phyloP scores from a whole-genome alignment of 2,888 invertebrate genomes.

The Bellardia bayeri region DNA sequence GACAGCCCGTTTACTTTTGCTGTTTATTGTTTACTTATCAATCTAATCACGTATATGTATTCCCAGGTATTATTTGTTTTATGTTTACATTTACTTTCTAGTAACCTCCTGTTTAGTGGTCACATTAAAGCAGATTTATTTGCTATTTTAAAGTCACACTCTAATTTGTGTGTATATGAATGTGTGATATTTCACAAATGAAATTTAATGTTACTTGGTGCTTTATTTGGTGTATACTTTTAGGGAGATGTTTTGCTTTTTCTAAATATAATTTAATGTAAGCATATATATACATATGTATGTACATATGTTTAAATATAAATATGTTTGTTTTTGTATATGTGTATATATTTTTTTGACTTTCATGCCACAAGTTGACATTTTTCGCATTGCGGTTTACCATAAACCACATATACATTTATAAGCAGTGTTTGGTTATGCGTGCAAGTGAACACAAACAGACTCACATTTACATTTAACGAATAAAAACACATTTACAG shows the following conservation, averaged over 20 bases:
- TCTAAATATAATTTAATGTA: conserved; percentile 4
- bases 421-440: conserved; percentile 39
- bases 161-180: background rate
- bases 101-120: background rate
- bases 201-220: conserved; percentile 14
- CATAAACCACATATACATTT: conserved; percentile 79
- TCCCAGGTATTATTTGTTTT: background rate
- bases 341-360: conserved; percentile 56
- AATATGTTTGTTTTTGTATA: conserved; percentile 39
- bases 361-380: conserved; percentile 81
- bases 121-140: background rate
- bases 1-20: too few relatives aligned
- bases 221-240: conserved; percentile 47
- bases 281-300: background rate
- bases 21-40: background rate
- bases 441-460: conserved; percentile 10
- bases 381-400: conserved; percentile 84
- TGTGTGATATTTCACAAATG: background rate
- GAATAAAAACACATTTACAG: conserved; percentile 49
- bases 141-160: background rate
- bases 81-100: background rate
- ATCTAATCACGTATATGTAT: background rate
- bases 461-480: conserved; percentile 15
- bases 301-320: background rate
- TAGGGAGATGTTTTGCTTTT: conserved; percentile 47